Percentiles rank a stretch among this genome's conserved stretches.
Evolutionary conservation across 2,797 vertebrate species (phyloP).

Genomic region (Arctocebus calabarensis): DNA sequence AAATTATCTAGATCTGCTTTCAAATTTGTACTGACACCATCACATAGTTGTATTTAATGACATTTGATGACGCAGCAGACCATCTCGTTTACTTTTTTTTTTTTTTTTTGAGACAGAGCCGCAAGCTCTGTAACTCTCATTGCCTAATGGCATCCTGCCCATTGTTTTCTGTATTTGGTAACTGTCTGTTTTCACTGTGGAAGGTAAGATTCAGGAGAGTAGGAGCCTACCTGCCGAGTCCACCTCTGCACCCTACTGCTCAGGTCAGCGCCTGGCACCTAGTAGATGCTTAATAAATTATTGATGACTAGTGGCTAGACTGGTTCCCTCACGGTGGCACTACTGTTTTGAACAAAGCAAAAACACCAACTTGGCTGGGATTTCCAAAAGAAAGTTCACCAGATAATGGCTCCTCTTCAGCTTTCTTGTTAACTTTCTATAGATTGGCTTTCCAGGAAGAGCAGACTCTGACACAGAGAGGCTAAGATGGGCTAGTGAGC

Average conservation of each 20-base stretch:
- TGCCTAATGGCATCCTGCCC: neutral
- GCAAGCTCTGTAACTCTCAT: neutral
- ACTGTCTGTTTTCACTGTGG: neutral
- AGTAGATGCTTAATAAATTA: neutral
- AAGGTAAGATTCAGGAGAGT: neutral
- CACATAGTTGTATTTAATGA: neutral
- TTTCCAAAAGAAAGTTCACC: neutral
- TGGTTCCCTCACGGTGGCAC: neutral
- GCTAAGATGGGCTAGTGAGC: neutral
- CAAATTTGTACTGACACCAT: slow-evolving; percentile 19
- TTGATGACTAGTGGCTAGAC: neutral
- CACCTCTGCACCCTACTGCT: neutral
- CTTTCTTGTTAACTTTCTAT: slow-evolving; percentile 82
- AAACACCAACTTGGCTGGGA: neutral
- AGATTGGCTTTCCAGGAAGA: slow-evolving; percentile 79
- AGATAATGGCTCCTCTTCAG: slow-evolving; percentile 63
- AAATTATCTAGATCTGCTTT: slow-evolving; percentile 48
- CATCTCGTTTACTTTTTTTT: slow-evolving; percentile 59
- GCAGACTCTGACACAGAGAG: slow-evolving; percentile 73
- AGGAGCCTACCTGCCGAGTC: neutral
- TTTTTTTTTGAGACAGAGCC: too few species aligned
- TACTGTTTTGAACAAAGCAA: slow-evolving; percentile 56
- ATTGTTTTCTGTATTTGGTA: neutral
- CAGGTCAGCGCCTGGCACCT: neutral
- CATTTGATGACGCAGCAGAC: slow-evolving; percentile 15